phyloP scores from a whole-genome alignment of 2,888 invertebrate genomes.

The Aphelenchoides bicaudatus region DNA sequence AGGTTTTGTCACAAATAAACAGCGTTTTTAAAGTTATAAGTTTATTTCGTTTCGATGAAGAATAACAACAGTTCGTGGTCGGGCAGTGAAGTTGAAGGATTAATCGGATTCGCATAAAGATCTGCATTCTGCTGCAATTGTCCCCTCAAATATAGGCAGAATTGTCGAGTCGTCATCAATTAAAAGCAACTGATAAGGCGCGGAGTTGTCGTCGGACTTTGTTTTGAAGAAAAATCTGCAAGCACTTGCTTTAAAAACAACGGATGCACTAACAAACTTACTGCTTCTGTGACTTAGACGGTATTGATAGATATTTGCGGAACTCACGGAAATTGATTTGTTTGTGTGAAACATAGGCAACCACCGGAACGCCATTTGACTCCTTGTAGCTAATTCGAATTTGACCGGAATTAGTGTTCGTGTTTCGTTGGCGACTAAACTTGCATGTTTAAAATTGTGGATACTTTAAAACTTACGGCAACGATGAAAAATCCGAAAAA shows the following conservation, averaged over 20 bases:
- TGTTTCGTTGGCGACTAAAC: slow-evolving; percentile 19
- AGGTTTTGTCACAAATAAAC: too few relatives aligned
- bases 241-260: neutral
- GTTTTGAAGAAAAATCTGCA: slow-evolving; percentile 40
- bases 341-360: slow-evolving; percentile 44
- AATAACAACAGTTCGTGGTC: neutral
- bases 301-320: slow-evolving; percentile 41
- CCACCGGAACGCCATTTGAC: slow-evolving; percentile 45
- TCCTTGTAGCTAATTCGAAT: slow-evolving; percentile 27
- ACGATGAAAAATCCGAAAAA: slow-evolving; percentile 22
- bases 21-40: too few relatives aligned
- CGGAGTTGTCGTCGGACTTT: slow-evolving; percentile 34
- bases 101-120: slow-evolving; percentile 39
- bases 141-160: slow-evolving; percentile 38
- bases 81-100: too few relatives aligned
- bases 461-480: slow-evolving; percentile 22
- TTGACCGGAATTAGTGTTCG: neutral
- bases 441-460: neutral
- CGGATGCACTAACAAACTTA: slow-evolving; percentile 29
- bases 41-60: too few relatives aligned
- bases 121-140: slow-evolving; percentile 36
- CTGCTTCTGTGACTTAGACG: slow-evolving; percentile 37
- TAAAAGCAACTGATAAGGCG: slow-evolving; percentile 37
- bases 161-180: slow-evolving; percentile 33
- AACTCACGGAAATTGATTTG: slow-evolving; percentile 45